phyloP scores from a whole-genome alignment of 2,797 vertebrate genomes.

The Sebastes aleutianus region DNA sequence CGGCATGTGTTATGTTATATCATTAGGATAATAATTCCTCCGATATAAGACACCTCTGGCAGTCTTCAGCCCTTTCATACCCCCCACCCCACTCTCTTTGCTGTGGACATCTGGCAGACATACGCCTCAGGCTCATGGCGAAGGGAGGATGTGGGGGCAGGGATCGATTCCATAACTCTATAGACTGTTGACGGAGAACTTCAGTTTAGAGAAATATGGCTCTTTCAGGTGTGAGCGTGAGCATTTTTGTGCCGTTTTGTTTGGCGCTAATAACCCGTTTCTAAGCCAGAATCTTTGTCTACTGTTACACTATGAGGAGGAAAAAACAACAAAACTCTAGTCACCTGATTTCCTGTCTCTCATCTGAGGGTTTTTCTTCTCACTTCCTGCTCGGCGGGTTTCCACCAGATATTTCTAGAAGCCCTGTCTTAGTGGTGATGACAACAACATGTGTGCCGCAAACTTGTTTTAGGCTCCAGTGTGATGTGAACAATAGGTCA shows the following conservation, averaged over 20 bases:
- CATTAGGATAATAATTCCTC: slow-evolving; percentile 76
- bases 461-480: slow-evolving; percentile 36
- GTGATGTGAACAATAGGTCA: slow-evolving; percentile 55
- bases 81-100: slow-evolving; percentile 4
- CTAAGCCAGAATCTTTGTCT: slow-evolving; percentile 29
- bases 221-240: slow-evolving; percentile 60
- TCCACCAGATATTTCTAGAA: slow-evolving; percentile 56
- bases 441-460: slow-evolving; percentile 68
- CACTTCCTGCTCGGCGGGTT: slow-evolving; percentile 63
- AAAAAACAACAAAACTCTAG: slow-evolving; percentile 15
- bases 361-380: slow-evolving; percentile 38
- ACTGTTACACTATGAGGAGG: slow-evolving; percentile 4
- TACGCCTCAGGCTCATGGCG: slow-evolving; percentile 57
- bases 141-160: slow-evolving; percentile 69
- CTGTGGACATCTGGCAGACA: slow-evolving; percentile 82
- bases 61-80: slow-evolving; percentile 63
- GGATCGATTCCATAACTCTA: slow-evolving; percentile 65
- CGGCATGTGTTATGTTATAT: slow-evolving; percentile 74
- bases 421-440: slow-evolving; percentile 53
- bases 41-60: slow-evolving; percentile 77
- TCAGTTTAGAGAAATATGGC: slow-evolving; percentile 37
- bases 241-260: slow-evolving; percentile 18
- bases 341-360: slow-evolving; percentile 73
- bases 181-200: slow-evolving; percentile 52
- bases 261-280: slow-evolving; percentile 18